phyloP scores from a whole-genome alignment of 2,888 invertebrate species.

The Drosophila borborema region DNA sequence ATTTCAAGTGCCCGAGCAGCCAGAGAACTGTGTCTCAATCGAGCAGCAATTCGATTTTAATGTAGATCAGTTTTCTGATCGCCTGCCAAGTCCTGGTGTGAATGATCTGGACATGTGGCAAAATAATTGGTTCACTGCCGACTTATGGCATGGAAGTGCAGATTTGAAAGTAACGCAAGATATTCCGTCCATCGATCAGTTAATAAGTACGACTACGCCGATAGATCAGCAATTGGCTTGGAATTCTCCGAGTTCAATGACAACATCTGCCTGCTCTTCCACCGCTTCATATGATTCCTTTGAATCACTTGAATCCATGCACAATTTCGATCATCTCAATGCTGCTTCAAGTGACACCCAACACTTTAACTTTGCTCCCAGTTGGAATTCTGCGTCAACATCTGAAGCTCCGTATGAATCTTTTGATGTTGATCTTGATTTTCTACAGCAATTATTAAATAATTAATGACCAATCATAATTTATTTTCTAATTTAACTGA shows the following conservation, averaged over 20 bases:
- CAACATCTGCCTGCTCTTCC: constrained; percentile 29
- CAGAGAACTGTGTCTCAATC: background rate
- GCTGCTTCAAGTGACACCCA: background rate
- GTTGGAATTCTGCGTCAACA: constrained; percentile 19
- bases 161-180: background rate
- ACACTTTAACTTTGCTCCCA: constrained; percentile 28
- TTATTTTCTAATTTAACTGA: background rate
- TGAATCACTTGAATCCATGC: constrained; percentile 12
- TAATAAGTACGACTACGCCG: background rate
- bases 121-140: constrained; percentile 5
- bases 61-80: background rate
- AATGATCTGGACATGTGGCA: background rate
- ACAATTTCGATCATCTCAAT: constrained; percentile 6
- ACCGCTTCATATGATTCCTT: constrained; percentile 41
- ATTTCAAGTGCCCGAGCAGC: background rate
- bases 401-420: constrained; percentile 28
- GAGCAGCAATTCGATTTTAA: background rate
- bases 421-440: constrained; percentile 54
- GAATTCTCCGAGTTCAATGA: constrained; percentile 33
- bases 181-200: constrained; percentile 12
- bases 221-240: constrained; percentile 36
- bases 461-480: constrained; percentile 1
- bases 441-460: constrained; percentile 56
- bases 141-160: background rate
- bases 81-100: background rate